Base-by-base conservation (phyloP, 2,888 invertebrate species). In the Parapristionchus giblindavisi region DNA sequence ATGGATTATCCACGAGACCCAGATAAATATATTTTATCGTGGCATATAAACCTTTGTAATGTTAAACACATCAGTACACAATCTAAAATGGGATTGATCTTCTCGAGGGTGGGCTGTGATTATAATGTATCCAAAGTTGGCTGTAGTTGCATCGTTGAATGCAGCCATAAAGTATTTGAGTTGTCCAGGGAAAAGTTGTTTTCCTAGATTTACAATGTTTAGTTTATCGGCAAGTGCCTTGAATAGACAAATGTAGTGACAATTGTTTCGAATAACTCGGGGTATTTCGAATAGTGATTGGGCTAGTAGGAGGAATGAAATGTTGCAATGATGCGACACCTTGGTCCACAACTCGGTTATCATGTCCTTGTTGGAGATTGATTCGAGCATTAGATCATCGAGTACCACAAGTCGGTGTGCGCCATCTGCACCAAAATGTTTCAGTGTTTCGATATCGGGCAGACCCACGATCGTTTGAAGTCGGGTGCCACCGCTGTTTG, bases 251-350 rank as follows among this genome's bases (percentile, higher is more conserved):
- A 61, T 61, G 60, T 61, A 61, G 17, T 61, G 60, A 38, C 36
- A 21, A 11, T 61, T 61, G 60, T 61, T 61, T 1, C 60, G 17
- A 3, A 58, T 34, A 11, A 58, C 34, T 3, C 58, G 32, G 4
- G 58, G 58, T 6, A 58, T 58, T n/a, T 58, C 58, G 38, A 61
- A 61, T n/a, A 61, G 60, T 1, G 60, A 61, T 21, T 61, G 60
- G 6, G 60, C 34, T 3, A 61, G 60, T 1, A 61, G 36, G 1
- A 61, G 11, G 5, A 61, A 4, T 6, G 60, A 61, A 5, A 61
- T 3, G 36, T 36, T 61, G 1, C 2, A n/a, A 29, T 61, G 60
- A 17, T 61, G 60, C 4, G n/a, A 24, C 8, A 36, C 60, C 2
- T 24, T 27, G 2, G 60, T 61, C 60, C 60, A 61, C 2, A 61